These are phyloP conservation scores for Hydropotes inermis DNA, from an alignment of 2,113 vertebrate genomes.

Conservation along the genomic window DNA sequence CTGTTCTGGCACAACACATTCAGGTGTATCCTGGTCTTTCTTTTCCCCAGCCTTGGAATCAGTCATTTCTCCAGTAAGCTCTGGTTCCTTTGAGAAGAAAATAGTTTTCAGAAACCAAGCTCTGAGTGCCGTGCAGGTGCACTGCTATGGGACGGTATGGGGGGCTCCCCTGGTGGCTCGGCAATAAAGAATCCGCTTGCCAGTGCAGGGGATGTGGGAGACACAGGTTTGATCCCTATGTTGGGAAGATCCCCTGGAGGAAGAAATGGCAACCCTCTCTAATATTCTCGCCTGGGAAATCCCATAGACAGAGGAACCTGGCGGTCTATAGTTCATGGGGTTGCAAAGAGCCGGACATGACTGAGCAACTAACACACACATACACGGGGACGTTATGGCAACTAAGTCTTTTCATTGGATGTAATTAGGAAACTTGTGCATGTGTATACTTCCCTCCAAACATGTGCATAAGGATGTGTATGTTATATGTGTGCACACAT, in stretches of 20 bases:
- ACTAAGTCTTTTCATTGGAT: background rate
- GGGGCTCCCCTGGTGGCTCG: background rate
- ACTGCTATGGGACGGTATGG: background rate
- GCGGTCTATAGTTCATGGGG: background rate
- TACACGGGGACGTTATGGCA: background rate
- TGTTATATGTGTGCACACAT: background rate
- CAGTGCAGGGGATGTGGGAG: background rate
- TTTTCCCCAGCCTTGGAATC: background rate
- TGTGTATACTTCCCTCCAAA: background rate
- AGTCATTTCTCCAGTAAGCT: background rate
- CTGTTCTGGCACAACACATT: background rate
- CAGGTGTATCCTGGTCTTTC: background rate
- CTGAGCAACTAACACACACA: background rate
- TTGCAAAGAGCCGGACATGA: background rate
- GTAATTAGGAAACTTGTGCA: background rate
- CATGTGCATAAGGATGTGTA: background rate
- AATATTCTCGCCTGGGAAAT: background rate
- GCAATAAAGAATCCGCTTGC: background rate
- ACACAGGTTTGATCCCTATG: background rate
- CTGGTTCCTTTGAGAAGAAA: background rate
- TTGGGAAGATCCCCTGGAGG: background rate
- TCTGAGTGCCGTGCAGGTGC: background rate
- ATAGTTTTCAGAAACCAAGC: slow-evolving; percentile 11
- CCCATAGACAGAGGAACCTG: background rate
- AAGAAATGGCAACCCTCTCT: background rate